Evolutionary conservation across 2,797 vertebrate genomes (phyloP).

Genomic region (Halcyon chelicuti): DNA sequence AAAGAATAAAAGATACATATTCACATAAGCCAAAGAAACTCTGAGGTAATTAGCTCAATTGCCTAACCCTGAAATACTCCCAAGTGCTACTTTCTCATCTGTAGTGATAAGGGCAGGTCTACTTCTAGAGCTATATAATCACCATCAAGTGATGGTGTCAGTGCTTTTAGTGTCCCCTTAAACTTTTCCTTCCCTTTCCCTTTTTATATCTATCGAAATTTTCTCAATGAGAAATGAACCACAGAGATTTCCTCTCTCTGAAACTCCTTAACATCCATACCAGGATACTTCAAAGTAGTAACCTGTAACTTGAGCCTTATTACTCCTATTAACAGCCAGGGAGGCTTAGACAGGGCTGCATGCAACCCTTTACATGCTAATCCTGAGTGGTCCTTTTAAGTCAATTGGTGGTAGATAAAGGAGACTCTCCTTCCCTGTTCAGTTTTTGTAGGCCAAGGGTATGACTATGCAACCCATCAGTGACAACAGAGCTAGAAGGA

Average conservation of each 20-base stretch:
- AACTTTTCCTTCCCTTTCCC: background rate
- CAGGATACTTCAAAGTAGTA: background rate
- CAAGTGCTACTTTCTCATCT: background rate
- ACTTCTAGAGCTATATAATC: conserved; percentile 3
- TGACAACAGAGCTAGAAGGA: background rate
- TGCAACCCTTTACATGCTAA: background rate
- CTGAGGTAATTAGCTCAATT: background rate
- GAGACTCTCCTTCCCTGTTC: background rate
- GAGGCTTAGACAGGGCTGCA: background rate
- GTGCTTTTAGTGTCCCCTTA: background rate
- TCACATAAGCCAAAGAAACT: background rate
- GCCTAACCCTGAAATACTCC: conserved; percentile 1
- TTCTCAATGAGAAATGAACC: conserved; percentile 7
- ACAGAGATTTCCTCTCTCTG: background rate
- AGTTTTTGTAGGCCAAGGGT: background rate
- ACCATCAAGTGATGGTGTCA: background rate
- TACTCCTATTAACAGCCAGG: background rate
- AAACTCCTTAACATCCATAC: background rate
- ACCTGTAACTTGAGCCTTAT: background rate
- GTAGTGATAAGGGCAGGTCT: background rate
- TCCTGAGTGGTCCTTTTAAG: background rate
- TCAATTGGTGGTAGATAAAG: background rate
- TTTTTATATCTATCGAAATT: background rate
- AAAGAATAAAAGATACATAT: background rate
- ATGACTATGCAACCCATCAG: background rate